A percentile compares a stretch with the other conserved stretches of the same genome.
Evolutionary conservation across 2,113 vertebrate species (phyloP).

Genomic region (Argyrosomus japonicus): DNA sequence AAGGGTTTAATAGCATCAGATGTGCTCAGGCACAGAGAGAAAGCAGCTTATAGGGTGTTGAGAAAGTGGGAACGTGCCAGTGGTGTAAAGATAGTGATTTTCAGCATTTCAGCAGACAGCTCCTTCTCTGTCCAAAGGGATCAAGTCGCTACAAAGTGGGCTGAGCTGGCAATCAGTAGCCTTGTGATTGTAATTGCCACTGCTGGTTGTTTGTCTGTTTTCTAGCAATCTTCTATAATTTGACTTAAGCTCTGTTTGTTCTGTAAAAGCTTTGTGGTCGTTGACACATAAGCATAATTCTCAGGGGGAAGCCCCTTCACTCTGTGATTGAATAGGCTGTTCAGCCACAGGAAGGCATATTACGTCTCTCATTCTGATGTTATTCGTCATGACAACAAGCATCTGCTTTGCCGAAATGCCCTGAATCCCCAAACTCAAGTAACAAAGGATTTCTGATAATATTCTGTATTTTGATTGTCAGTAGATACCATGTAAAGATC

Average conservation of each 20-base stretch:
- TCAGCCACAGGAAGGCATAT: not conserved
- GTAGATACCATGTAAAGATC: not conserved
- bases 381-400: constrained; percentile 17
- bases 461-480: not conserved
- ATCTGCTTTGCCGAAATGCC: constrained; percentile 10
- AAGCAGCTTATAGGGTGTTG: constrained; percentile 50
- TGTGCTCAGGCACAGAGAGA: constrained; percentile 28
- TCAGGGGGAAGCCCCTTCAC: not conserved
- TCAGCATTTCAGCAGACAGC: constrained; percentile 23
- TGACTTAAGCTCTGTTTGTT: constrained; percentile 1
- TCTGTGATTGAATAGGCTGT: not conserved
- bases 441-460: not conserved
- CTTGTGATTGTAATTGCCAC: constrained; percentile 18
- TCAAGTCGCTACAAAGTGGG: constrained; percentile 19
- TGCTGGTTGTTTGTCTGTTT: constrained; percentile 29
- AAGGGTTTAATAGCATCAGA: constrained; percentile 34
- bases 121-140: constrained; percentile 37
- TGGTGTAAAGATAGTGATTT: constrained; percentile 56
- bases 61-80: constrained; percentile 36
- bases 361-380: constrained; percentile 11
- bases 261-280: not conserved
- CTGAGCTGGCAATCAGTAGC: constrained; percentile 34
- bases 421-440: not conserved
- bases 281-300: not conserved
- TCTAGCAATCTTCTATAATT: constrained; percentile 22